Evolutionary conservation across 2,888 invertebrate genomes (phyloP), one percentile per base, ranked within the genome.

Genomic region (Mechanitis mazaeus): DNA sequence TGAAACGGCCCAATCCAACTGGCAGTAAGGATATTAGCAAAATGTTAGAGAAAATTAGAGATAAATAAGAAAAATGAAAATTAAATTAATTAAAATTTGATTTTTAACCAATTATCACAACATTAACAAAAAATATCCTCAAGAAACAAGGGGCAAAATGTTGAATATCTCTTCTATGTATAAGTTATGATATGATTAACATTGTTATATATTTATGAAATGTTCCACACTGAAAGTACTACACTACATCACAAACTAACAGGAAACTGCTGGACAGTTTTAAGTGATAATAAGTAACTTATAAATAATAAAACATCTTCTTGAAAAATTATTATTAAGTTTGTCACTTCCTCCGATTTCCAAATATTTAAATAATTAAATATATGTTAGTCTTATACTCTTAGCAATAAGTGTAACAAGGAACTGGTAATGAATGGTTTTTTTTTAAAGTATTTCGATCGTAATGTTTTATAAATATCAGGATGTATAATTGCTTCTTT

Each of bases 11-110:
- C 0, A 71, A 68, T 2, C 70, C 80, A 1, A 46, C 71, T 2
- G 78, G 79, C 0, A 79, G 68, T 61, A 80, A 78, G 9, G 78
- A 82, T 63, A 84, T 85, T 2, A 69, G 75, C 2, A 75, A 80
- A 59, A 73, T 84, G 76, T 65, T 84, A 33, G 77, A 76, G 38
- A 81, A 74, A 55, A 68, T 66, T 20, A 67, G 61, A 20, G 59
- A 66, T 50, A 64, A 61, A 45, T 54, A 45, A 54, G 12, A 56
- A 28, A 20, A 20, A 20, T 20, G 20, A 20, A 20, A 20, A 20
- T 20, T 0, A 20, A 20, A 20, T 20, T 20, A 20, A 20, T 20
- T 20, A 20, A 20, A 20, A 20, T 46, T 12, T n/a, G 45, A 7
- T 45, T 9, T 6, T 45, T 45, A 11, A 45, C 45, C 12, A 47